phyloP scores from a whole-genome alignment of 2,888 invertebrate species.

The Tryphoninae sp. region DNA sequence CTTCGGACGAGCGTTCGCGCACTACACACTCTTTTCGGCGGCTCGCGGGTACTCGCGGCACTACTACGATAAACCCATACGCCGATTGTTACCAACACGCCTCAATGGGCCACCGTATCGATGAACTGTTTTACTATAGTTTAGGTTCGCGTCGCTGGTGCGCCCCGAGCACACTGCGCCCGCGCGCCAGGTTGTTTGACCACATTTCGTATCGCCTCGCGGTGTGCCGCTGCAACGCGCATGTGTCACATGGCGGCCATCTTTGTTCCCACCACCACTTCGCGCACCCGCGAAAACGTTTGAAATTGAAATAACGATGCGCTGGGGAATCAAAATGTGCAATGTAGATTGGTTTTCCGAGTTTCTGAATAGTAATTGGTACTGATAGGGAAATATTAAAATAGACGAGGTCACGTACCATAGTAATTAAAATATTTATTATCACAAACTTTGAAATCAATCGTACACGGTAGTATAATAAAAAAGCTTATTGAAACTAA shows the following conservation, averaged over 20 bases:
- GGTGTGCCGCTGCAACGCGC: background rate
- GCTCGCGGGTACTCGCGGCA: conserved; percentile 42
- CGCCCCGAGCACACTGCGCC: conserved; percentile 26
- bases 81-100: conserved; percentile 54
- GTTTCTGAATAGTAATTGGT: background rate
- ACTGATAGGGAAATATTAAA: background rate
- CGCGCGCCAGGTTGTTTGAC: conserved; percentile 42
- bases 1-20: conserved; percentile 52
- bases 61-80: background rate
- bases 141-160: conserved; percentile 40
- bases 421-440: conserved; percentile 78
- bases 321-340: too few species aligned
- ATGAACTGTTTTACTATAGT: conserved; percentile 54
- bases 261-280: conserved; percentile 1
- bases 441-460: conserved; percentile 80
- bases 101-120: conserved; percentile 59
- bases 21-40: conserved; percentile 52
- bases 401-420: conserved; percentile 6
- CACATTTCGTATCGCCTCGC: conserved; percentile 28
- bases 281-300: background rate
- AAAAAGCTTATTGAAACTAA: conserved; percentile 70
- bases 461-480: conserved; percentile 76
- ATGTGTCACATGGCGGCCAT: conserved; percentile 20
- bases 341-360: background rate
- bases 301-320: too few species aligned